A percentile compares a stretch with the other conserved stretches of the same genome.
These are phyloP conservation scores for Saturnia japonica DNA, from an alignment of 2,888 invertebrate species.

Conservation along the genomic window DNA sequence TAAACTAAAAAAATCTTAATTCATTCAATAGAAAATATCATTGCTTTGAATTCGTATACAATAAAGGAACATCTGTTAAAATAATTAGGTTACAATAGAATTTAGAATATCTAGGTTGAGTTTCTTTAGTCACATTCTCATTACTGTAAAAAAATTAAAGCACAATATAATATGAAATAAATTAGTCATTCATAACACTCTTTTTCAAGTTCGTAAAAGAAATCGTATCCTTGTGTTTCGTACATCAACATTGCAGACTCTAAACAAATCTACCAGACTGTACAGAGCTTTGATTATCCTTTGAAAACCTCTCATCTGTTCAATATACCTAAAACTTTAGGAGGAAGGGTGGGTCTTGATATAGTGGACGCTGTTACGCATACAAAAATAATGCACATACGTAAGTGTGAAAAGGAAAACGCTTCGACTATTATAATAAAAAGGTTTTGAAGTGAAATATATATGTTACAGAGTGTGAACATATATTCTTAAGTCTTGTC, in stretches of 20 bases:
- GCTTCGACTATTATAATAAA: constrained; percentile 37
- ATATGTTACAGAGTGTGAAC: neutral
- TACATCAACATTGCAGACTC: constrained; percentile 24
- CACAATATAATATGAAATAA: neutral
- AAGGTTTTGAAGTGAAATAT: constrained; percentile 8
- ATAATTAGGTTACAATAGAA: no score
- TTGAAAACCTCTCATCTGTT: constrained; percentile 17
- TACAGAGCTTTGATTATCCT: constrained; percentile 24
- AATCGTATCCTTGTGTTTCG: constrained; percentile 2
- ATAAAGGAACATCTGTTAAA: no score
- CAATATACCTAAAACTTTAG: constrained; percentile 21
- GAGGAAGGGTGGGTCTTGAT: constrained; percentile 26
- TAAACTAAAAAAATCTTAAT: no score
- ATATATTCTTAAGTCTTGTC: neutral
- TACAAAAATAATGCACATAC: constrained; percentile 29
- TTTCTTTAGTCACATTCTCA: neutral
- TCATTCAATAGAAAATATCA: no score
- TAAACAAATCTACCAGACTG: constrained; percentile 24
- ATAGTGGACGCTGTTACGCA: constrained; percentile 30
- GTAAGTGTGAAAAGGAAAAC: constrained; percentile 39
- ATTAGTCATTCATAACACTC: neutral
- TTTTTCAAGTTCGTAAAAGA: constrained; percentile 14
- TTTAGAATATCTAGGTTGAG: no score
- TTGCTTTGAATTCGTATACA: no score
- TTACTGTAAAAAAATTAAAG: no score